These are phyloP conservation scores for Tychaedon coryphoeus DNA, from an alignment of 2,113 vertebrate genomes.

Conservation along the genomic window DNA sequence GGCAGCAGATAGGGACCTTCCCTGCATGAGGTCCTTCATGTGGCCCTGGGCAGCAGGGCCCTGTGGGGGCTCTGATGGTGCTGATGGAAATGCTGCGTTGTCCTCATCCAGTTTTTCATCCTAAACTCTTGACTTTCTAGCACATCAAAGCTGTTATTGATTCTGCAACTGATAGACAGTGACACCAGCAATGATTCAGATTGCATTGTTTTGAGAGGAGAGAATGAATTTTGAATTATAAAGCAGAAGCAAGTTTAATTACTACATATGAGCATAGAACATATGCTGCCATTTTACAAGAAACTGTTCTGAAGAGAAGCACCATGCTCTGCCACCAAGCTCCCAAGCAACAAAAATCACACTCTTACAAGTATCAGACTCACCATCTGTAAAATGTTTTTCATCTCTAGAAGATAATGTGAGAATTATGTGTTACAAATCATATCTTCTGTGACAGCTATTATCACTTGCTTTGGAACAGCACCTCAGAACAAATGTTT, in stretches of 20 bases:
- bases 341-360: constrained; percentile 27
- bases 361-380: constrained; percentile 18
- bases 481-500: background rate
- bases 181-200: background rate
- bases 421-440: constrained; percentile 33
- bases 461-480: background rate
- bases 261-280: background rate
- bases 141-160: background rate
- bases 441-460: background rate
- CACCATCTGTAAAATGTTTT: constrained; percentile 45
- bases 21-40: accelerated
- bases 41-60: background rate
- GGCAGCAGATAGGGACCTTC: background rate
- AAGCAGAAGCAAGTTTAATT: background rate
- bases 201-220: background rate
- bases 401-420: constrained; percentile 5
- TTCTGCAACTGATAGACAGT: background rate
- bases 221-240: background rate
- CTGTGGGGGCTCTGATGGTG: background rate
- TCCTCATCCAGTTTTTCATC: background rate
- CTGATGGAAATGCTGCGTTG: background rate
- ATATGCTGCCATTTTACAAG: constrained; percentile 49
- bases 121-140: background rate
- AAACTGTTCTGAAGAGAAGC: background rate
- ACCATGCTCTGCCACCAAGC: background rate